These are phyloP conservation scores for Daubentonia madagascariensis DNA, from an alignment of 2,113 vertebrate species.

Conservation along the genomic window DNA sequence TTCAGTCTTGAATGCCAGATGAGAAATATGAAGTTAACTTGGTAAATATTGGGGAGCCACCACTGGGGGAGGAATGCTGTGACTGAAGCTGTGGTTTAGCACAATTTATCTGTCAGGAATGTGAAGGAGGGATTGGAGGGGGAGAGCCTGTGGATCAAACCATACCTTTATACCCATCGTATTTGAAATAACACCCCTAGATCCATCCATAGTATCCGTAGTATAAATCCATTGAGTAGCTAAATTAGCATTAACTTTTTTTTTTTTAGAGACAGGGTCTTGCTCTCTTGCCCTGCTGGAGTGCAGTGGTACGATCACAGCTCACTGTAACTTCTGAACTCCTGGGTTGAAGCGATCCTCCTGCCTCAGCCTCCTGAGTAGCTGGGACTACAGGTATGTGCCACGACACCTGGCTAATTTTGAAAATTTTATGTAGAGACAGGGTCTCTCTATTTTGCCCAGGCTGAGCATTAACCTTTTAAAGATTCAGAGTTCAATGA, in stretches of 20 bases:
- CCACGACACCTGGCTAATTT: background rate
- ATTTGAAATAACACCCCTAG: background rate
- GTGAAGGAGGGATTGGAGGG: background rate
- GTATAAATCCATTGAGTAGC: background rate
- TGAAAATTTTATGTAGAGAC: background rate
- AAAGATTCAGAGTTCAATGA: background rate
- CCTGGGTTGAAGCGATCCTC: too few relatives aligned
- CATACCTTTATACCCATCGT: background rate
- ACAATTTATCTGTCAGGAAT: background rate
- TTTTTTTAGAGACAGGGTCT: too few relatives aligned
- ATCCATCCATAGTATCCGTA: background rate
- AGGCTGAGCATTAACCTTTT: background rate
- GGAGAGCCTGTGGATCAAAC: background rate
- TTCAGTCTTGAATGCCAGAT: background rate
- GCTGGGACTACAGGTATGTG: background rate
- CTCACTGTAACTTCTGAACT: too few relatives aligned
- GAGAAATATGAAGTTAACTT: conserved; percentile 11
- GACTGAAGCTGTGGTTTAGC: background rate
- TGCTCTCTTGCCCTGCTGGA: too few relatives aligned
- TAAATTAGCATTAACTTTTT: background rate
- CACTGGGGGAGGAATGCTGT: background rate
- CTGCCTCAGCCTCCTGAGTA: too few relatives aligned
- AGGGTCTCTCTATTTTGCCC: background rate
- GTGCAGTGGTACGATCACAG: too few relatives aligned
- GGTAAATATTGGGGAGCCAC: background rate